A percentile compares a stretch with the other conserved stretches of the same genome.
phyloP scores from a whole-genome alignment of 2,888 invertebrate species.

The Bugula neritina region DNA sequence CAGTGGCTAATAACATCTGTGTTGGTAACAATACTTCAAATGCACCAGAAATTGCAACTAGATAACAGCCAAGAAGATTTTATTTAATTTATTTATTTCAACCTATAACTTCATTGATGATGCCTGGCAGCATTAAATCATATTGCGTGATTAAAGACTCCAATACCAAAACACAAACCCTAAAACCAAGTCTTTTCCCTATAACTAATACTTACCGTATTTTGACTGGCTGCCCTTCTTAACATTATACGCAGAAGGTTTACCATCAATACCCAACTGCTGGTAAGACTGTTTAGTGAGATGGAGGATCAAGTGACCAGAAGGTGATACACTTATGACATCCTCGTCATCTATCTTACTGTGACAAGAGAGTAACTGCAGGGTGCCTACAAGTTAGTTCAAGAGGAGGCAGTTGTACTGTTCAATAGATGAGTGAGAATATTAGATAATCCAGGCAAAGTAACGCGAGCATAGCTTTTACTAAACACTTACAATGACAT shows the following conservation, averaged over 20 bases:
- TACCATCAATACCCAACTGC: conserved; percentile 40
- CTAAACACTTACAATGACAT: too few species aligned
- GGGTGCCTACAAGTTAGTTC: conserved; percentile 34
- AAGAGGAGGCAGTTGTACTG: too few species aligned
- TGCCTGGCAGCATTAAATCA: neutral
- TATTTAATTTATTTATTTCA: too few species aligned
- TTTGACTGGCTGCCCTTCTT: conserved; percentile 31
- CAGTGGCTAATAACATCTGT: too few species aligned
- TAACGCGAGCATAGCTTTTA: too few species aligned
- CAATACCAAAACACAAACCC: neutral
- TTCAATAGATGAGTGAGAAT: too few species aligned
- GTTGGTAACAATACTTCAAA: too few species aligned
- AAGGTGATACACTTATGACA: conserved; percentile 21
- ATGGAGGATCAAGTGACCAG: conserved; percentile 34
- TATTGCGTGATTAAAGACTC: neutral
- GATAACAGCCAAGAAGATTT: too few species aligned
- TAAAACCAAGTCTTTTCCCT: neutral
- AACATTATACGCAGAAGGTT: conserved; percentile 34
- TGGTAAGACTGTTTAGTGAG: conserved; percentile 42
- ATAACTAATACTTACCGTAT: conserved; percentile 36
- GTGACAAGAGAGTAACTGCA: conserved; percentile 38
- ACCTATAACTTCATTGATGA: too few species aligned
- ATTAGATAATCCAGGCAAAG: too few species aligned
- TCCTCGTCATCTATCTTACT: conserved; percentile 35
- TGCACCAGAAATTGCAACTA: too few species aligned